Conservation (phyloP, 1,140 invertebrate species). For the Zaprionus kolodkinae region DNA sequence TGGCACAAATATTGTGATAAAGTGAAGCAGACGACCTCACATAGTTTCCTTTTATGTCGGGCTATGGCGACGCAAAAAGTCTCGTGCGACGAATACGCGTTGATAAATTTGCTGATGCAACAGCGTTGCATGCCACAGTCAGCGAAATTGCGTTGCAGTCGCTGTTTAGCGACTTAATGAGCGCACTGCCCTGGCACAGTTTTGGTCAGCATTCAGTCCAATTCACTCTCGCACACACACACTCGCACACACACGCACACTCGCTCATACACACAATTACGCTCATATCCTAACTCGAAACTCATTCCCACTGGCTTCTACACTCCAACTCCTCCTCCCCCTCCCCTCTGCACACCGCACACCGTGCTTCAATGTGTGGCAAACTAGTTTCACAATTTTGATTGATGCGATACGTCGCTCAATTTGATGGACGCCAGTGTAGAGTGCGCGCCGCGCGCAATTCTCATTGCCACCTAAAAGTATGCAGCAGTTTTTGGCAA, state of each 20-base stretch:
- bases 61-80: slow-evolving; percentile 68
- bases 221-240: slow-evolving; percentile 38
- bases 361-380: slow-evolving; percentile 54
- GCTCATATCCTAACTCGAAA: slow-evolving; percentile 1
- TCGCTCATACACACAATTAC: neutral
- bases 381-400: slow-evolving; percentile 68
- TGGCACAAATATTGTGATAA: slow-evolving; percentile 57
- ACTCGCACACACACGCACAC: neutral
- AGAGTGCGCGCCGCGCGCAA: neutral
- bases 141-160: slow-evolving; percentile 72
- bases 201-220: slow-evolving; percentile 64
- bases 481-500: slow-evolving; percentile 39
- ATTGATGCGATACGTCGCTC: slow-evolving; percentile 41
- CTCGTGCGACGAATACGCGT: slow-evolving; percentile 65
- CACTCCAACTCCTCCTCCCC: neutral
- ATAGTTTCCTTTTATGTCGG: slow-evolving; percentile 72
- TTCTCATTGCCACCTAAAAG: slow-evolving; percentile 45
- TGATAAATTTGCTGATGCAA: slow-evolving; percentile 82
- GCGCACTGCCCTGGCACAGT: slow-evolving; percentile 69
- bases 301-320: neutral
- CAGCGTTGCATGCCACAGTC: slow-evolving; percentile 73
- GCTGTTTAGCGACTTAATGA: slow-evolving; percentile 53
- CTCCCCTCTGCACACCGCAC: too few relatives aligned
- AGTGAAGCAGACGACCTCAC: slow-evolving; percentile 75
- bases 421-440: slow-evolving; percentile 53